Evolutionary conservation across 1,140 invertebrate genomes (phyloP).

Genomic region (Sitobion miscanthi): DNA sequence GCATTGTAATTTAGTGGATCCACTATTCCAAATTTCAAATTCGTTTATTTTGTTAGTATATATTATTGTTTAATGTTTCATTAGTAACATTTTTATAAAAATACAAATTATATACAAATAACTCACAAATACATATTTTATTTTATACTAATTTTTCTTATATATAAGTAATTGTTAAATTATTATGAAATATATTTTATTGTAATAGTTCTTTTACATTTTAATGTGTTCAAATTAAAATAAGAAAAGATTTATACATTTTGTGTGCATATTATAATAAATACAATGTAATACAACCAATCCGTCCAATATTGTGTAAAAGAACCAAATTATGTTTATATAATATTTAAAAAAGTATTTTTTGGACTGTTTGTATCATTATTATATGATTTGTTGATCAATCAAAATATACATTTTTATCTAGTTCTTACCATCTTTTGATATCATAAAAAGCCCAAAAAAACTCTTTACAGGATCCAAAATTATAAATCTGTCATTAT

Average conservation of each 20-base stretch:
- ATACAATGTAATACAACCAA: not conserved
- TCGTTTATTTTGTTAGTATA: too few relatives aligned
- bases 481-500: slow-evolving; percentile 62
- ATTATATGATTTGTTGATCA: slow-evolving; percentile 5
- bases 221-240: not conserved
- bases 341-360: slow-evolving; percentile 30
- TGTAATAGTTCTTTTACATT: not conserved
- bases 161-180: not conserved
- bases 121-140: not conserved
- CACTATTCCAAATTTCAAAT: too few relatives aligned
- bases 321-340: not conserved
- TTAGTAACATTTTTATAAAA: not conserved
- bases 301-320: not conserved
- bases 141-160: not conserved
- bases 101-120: not conserved
- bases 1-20: too few relatives aligned
- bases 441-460: slow-evolving; percentile 62
- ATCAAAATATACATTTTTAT: not conserved
- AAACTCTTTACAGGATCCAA: slow-evolving; percentile 64
- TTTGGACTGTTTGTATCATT: slow-evolving; percentile 25
- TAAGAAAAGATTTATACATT: not conserved
- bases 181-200: not conserved
- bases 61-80: not conserved
- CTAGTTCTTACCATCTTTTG: not conserved
- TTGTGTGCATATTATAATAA: not conserved